Conservation (phyloP, 2,888 invertebrate species). For the Danaus chrysippus region DNA sequence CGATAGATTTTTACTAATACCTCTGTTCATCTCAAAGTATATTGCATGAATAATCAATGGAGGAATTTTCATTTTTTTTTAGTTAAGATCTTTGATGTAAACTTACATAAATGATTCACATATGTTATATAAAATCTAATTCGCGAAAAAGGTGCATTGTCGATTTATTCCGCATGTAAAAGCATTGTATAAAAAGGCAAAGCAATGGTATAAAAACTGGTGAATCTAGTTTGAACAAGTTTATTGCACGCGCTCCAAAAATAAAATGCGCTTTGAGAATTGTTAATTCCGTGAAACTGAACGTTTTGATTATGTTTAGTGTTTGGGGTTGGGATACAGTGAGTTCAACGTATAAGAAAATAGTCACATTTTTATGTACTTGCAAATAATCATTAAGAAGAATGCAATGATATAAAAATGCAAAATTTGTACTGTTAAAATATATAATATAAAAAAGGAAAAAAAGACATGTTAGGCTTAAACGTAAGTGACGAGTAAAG, state of each 20-base stretch:
- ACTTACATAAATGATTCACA: background rate
- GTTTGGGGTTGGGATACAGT: slow-evolving; percentile 42
- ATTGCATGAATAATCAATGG: too few relatives aligned
- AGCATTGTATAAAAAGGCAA: background rate
- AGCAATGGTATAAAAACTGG: slow-evolving; percentile 16
- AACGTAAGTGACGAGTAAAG: too few relatives aligned
- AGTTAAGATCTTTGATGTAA: too few relatives aligned
- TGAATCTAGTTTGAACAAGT: slow-evolving; percentile 38
- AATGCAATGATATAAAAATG: too few relatives aligned
- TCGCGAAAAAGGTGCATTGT: slow-evolving; percentile 4
- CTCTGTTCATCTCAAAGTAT: too few relatives aligned
- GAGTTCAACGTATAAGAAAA: slow-evolving; percentile 16
- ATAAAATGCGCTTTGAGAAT: slow-evolving; percentile 69
- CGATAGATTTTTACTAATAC: too few relatives aligned
- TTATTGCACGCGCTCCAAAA: slow-evolving; percentile 56
- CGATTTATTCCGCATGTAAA: background rate
- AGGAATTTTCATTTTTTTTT: too few relatives aligned
- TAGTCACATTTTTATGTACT: too few relatives aligned
- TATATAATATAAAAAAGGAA: too few relatives aligned
- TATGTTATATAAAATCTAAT: background rate
- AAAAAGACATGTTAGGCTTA: too few relatives aligned
- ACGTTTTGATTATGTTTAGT: slow-evolving; percentile 65
- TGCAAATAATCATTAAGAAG: too few relatives aligned
- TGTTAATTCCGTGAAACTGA: slow-evolving; percentile 69
- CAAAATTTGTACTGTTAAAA: too few relatives aligned